Percentiles rank a stretch among this genome's conserved stretches.
phyloP scores from a whole-genome alignment of 2,113 vertebrate genomes.

The Cairina moschata region DNA sequence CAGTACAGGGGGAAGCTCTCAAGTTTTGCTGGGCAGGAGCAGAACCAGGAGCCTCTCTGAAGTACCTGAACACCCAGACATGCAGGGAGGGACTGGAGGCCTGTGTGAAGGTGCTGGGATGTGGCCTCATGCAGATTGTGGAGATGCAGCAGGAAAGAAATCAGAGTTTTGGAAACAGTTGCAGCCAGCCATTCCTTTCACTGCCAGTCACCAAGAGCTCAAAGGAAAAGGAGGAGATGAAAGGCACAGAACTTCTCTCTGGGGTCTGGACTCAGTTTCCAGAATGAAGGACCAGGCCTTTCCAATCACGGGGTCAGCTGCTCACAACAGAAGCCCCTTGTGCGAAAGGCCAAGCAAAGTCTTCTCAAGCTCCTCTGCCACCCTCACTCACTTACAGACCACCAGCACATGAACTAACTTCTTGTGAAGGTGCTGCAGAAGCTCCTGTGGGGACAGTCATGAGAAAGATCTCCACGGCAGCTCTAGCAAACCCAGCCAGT shows the following conservation, averaged over 20 bases:
- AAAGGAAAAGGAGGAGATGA: background rate
- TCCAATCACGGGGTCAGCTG: fast-evolving
- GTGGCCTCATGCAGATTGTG: fast-evolving
- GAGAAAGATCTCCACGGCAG: background rate
- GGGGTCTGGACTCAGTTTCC: background rate
- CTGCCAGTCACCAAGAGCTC: background rate
- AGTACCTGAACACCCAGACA: fast-evolving
- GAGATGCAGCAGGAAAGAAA: background rate
- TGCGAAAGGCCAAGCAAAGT: background rate
- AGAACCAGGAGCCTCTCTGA: fast-evolving
- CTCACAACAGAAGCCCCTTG: background rate
- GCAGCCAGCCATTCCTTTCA: background rate
- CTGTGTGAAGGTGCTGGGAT: background rate
- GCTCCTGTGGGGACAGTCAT: background rate
- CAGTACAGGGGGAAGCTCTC: background rate
- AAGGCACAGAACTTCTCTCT: background rate
- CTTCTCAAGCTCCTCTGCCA: background rate
- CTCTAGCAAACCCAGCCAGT: background rate
- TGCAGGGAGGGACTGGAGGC: background rate
- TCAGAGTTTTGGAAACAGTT: background rate
- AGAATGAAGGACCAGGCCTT: background rate
- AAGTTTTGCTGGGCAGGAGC: background rate
- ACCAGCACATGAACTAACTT: background rate
- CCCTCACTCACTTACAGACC: background rate
- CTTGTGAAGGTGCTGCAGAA: background rate